Conservation (phyloP, 1,140 invertebrate species). For the Oreohelix idahoensis region DNA sequence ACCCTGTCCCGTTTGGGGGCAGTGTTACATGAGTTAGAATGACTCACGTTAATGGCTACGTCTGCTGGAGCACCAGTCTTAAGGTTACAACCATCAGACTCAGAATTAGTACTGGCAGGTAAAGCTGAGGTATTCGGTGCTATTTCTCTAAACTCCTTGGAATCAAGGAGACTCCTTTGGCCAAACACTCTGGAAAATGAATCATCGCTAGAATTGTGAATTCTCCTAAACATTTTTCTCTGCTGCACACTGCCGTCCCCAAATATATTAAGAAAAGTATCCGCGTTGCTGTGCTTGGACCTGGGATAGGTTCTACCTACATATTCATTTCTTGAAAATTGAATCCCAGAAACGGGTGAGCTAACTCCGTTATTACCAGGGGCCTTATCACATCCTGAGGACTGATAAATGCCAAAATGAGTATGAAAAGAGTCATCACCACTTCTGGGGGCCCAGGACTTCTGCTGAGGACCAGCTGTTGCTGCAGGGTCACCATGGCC, state of each 20-base stretch:
- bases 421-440: constrained; percentile 35
- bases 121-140: neutral
- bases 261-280: constrained; percentile 30
- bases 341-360: neutral
- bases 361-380: neutral
- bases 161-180: neutral
- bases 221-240: neutral
- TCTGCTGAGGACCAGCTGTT: neutral
- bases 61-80: neutral
- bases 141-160: neutral
- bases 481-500: neutral
- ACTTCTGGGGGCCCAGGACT: neutral
- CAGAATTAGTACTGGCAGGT: neutral
- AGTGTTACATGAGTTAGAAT: neutral
- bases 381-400: neutral
- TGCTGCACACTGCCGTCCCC: neutral
- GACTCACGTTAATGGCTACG: neutral
- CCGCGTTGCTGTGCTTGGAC: neutral
- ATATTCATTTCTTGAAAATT: neutral
- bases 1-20: neutral
- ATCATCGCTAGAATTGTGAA: neutral
- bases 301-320: neutral
- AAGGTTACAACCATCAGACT: neutral
- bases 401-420: constrained; percentile 5
- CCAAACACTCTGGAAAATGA: constrained; percentile 33